Evolutionary conservation across 2,797 vertebrate species (phyloP).

Genomic region (Pangasius sanitwongsei): DNA sequence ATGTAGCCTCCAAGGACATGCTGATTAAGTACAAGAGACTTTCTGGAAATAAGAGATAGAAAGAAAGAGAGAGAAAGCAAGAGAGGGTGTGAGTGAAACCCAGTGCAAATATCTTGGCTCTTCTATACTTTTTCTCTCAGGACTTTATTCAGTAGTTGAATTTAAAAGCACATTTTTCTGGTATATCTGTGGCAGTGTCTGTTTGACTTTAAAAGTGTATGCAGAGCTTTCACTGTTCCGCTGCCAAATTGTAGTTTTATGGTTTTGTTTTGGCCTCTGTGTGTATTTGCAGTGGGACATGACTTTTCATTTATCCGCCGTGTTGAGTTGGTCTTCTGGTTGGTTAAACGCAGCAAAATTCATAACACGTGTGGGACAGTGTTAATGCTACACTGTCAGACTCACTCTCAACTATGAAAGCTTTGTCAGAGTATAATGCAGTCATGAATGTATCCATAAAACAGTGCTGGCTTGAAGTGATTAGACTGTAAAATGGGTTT

Average conservation of each 20-base stretch:
- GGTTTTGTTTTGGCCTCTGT: slow-evolving; percentile 49
- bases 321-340: slow-evolving; percentile 34
- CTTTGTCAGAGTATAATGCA: background rate
- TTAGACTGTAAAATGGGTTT: slow-evolving; percentile 23
- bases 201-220: slow-evolving; percentile 39
- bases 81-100: background rate
- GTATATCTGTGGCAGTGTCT: slow-evolving; percentile 16
- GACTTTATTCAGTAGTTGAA: slow-evolving; percentile 31
- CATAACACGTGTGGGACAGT: slow-evolving; percentile 39
- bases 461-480: slow-evolving; percentile 5
- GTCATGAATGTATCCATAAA: background rate
- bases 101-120: background rate
- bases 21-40: slow-evolving; percentile 59
- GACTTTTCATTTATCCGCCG: slow-evolving; percentile 42
- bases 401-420: slow-evolving; percentile 5
- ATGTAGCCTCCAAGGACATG: slow-evolving; percentile 67
- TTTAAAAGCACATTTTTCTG: background rate
- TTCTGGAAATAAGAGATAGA: slow-evolving; percentile 28
- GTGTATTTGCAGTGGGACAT: slow-evolving; percentile 29
- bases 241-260: slow-evolving; percentile 47
- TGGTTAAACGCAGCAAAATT: slow-evolving; percentile 26
- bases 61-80: background rate
- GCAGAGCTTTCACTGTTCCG: slow-evolving; percentile 10
- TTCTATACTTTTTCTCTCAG: slow-evolving; percentile 23
- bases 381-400: slow-evolving; percentile 8